phyloP scores from a whole-genome alignment of 1,140 invertebrate genomes.

The Berghia stephanieae region DNA sequence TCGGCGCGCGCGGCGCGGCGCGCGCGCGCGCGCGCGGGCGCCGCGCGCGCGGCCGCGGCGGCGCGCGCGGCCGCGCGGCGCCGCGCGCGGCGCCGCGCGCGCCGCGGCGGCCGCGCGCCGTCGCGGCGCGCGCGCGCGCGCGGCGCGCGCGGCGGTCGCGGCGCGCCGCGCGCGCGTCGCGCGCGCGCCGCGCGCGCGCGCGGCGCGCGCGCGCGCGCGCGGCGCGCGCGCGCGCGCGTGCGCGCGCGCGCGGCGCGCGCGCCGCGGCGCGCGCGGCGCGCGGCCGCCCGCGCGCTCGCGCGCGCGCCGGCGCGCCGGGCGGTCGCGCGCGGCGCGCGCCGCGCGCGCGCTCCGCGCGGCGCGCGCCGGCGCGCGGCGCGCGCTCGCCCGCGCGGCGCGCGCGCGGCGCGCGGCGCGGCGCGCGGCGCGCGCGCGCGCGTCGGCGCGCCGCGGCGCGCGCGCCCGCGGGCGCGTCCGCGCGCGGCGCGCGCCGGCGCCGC shows the following conservation, averaged over 20 bases:
- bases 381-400: not conserved
- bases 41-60: not conserved
- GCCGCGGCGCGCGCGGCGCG: not conserved
- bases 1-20: not conserved
- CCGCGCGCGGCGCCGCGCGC: not conserved
- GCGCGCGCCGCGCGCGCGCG: not conserved
- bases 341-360: not conserved
- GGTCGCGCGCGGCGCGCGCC: not conserved
- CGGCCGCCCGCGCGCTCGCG: not conserved
- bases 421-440: conserved; percentile 18
- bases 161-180: not conserved
- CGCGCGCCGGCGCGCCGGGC: not conserved
- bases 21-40: not conserved
- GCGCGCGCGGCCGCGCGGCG: not conserved
- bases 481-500: not conserved
- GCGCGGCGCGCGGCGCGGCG: conserved; percentile 16
- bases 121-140: not conserved
- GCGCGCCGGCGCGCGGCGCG: not conserved
- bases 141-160: not conserved
- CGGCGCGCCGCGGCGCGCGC: conserved; percentile 29
- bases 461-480: not conserved
- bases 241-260: not conserved
- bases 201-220: not conserved
- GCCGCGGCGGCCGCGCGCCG: not conserved
- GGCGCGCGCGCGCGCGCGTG: not conserved